phyloP scores from a whole-genome alignment of 2,797 vertebrate genomes.

The Pipistrellus pipistrellus region DNA sequence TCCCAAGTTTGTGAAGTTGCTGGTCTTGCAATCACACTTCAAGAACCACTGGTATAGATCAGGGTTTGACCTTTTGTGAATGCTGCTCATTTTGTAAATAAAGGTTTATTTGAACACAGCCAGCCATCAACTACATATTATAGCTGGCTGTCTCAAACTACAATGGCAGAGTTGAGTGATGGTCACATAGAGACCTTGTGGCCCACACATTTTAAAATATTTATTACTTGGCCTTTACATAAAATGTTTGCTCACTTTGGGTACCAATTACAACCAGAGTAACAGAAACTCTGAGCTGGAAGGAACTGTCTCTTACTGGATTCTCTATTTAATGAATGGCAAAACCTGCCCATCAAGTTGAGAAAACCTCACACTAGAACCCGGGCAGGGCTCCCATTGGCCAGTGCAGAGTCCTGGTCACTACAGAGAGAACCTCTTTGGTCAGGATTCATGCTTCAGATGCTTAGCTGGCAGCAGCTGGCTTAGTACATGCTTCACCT shows the following conservation, averaged over 20 bases:
- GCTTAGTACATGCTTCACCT: not conserved
- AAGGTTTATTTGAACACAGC: conserved; percentile 45
- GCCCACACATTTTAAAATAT: not conserved
- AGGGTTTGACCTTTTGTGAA: not conserved
- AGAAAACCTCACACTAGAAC: not conserved
- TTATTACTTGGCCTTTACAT: not conserved
- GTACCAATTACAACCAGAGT: not conserved
- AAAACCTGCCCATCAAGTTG: not conserved
- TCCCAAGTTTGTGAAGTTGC: not conserved
- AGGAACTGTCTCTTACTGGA: not conserved
- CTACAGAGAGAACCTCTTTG: not conserved
- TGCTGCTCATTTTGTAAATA: not conserved
- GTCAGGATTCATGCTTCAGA: not conserved
- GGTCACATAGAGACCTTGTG: not conserved
- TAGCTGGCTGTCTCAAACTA: not conserved
- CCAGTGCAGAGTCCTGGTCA: not conserved
- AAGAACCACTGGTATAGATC: not conserved
- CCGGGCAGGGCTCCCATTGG: not conserved
- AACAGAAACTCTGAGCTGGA: not conserved
- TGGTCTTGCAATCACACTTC: not conserved
- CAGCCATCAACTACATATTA: not conserved
- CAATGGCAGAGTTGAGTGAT: not conserved
- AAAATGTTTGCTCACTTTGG: not conserved
- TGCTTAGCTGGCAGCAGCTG: not conserved
- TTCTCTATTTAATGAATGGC: not conserved